Base-by-base conservation (phyloP, 2,113 vertebrate species). In the Erythrolamprus reginae region DNA sequence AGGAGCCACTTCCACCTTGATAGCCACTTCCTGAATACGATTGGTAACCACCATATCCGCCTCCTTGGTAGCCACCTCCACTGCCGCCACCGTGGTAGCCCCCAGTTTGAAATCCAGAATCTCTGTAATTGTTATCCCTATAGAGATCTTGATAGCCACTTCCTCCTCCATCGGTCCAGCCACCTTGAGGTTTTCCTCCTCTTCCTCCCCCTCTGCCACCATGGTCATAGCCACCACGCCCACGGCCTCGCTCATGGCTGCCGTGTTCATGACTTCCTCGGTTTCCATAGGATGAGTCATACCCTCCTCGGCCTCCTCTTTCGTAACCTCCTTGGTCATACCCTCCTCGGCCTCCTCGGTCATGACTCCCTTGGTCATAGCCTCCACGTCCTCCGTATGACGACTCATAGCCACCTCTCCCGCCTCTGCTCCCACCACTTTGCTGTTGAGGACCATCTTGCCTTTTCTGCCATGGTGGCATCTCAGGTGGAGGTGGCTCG, bases 391-490 rank as follows among this genome's bases (percentile, higher is more conserved):
- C 96, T 47, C 97, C 97, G 70, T 97, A 96, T 38, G 96, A 97
- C 89, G 96, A 94, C 56, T 97, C 97, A 26, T 97, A 96, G 85
- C 97, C 96, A 10, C 97, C 98, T 92, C 98, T 97, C 65, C 98
- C 98, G 93, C 98, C 97, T 95, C 98, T 97, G 89, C 98, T 96
- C 24, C 98, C 96, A 0, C 98, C 96, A 0, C 98, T 94, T 88
- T 98, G 97, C 52, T 97, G 97, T 0, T 97, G 97, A 28, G 98
- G 98, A 28, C 96, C 98, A 90, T 99, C 99, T 89, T 99, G 98
- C 91, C 99, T 98, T 92, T 99, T 99, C 96, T 99, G 99, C 99
- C 99, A 99, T 0, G 98, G 98, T 1, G 99, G 99, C 99, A 99
- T 99, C 96, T 99, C 99, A 53, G 99, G 99, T 92, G 99, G 99